Evolutionary conservation across 2,888 invertebrate species (phyloP).

Genomic region (Stenoptilia bipunctidactyla): DNA sequence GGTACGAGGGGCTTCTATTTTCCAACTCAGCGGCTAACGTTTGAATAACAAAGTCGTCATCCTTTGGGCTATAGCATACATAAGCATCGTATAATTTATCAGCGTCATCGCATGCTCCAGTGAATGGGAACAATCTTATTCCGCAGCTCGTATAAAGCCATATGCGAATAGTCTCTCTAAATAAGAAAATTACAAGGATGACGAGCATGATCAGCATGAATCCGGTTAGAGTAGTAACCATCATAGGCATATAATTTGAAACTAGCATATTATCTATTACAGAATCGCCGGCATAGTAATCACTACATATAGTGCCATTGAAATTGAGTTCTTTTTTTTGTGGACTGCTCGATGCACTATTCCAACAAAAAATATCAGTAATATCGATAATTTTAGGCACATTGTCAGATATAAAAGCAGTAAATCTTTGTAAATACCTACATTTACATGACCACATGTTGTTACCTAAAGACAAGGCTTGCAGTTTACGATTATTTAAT

Average conservation of each 20-base stretch:
- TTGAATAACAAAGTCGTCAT: slow-evolving; percentile 91
- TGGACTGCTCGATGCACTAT: slow-evolving; percentile 75
- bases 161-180: slow-evolving; percentile 86
- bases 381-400: slow-evolving; percentile 81
- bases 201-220: slow-evolving; percentile 82
- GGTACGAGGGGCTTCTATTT: slow-evolving; percentile 82
- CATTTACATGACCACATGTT: slow-evolving; percentile 94
- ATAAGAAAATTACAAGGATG: slow-evolving; percentile 84
- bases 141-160: slow-evolving; percentile 92
- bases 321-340: slow-evolving; percentile 84
- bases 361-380: slow-evolving; percentile 83
- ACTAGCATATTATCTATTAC: slow-evolving; percentile 85
- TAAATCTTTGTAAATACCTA: slow-evolving; percentile 86
- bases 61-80: slow-evolving; percentile 92
- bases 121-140: slow-evolving; percentile 82
- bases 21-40: slow-evolving; percentile 89
- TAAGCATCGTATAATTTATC: slow-evolving; percentile 94
- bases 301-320: slow-evolving; percentile 88
- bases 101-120: slow-evolving; percentile 80
- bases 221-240: slow-evolving; percentile 82
- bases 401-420: slow-evolving; percentile 84
- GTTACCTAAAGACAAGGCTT: slow-evolving; percentile 81
- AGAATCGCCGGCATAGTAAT: slow-evolving; percentile 85
- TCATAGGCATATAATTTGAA: slow-evolving; percentile 86
- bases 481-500: slow-evolving; percentile 75